phyloP scores from a whole-genome alignment of 2,797 vertebrate species.

The Poecilia gillii region DNA sequence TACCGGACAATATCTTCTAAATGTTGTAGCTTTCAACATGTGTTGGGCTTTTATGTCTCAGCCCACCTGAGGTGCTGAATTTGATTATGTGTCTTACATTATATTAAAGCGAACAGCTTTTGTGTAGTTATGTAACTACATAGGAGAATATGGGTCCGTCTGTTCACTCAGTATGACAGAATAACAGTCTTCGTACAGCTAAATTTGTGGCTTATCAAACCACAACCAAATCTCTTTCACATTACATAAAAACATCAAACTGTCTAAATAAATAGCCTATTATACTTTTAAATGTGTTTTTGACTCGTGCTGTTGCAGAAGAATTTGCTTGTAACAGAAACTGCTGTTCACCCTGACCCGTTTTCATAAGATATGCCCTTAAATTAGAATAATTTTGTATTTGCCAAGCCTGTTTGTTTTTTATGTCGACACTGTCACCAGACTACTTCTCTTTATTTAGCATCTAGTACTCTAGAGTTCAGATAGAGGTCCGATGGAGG shows the following conservation, averaged over 20 bases:
- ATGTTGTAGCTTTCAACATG: not conserved
- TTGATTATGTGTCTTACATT: not conserved
- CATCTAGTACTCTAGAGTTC: slow-evolving; percentile 25
- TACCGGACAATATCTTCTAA: not conserved
- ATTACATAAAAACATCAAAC: slow-evolving; percentile 11
- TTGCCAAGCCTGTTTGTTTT: slow-evolving; percentile 11
- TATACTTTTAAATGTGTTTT: slow-evolving; percentile 29
- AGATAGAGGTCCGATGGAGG: slow-evolving; percentile 46
- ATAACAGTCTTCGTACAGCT: not conserved
- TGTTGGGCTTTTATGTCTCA: not conserved
- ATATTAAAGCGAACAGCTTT: not conserved
- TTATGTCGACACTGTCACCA: not conserved
- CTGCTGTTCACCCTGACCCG: slow-evolving; percentile 23
- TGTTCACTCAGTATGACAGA: not conserved
- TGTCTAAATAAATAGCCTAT: slow-evolving; percentile 15
- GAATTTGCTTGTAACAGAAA: slow-evolving; percentile 33
- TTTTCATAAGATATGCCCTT: slow-evolving; percentile 24
- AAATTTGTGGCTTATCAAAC: not conserved
- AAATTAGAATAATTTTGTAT: slow-evolving; percentile 28
- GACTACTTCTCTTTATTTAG: slow-evolving; percentile 23
- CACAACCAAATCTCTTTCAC: not conserved
- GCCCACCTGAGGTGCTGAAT: not conserved
- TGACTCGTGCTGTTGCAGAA: slow-evolving; percentile 25
- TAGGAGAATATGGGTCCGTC: too few relatives aligned
- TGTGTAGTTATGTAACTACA: too few relatives aligned